Evolutionary conservation across 2,888 invertebrate genomes (phyloP), one percentile per base, ranked within the genome.

Genomic region (Acleris laterana): DNA sequence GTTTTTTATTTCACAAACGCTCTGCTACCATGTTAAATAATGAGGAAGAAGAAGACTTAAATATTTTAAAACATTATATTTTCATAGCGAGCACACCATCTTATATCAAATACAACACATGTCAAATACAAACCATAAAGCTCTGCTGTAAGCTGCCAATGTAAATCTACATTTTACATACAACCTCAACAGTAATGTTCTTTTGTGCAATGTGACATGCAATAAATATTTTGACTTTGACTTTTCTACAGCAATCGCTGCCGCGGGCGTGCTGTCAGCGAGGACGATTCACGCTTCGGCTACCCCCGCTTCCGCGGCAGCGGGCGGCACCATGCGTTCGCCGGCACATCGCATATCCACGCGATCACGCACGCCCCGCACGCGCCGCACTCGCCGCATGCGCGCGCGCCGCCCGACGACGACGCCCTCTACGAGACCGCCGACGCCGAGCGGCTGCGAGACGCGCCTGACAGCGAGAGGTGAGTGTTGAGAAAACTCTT

Each of bases 401-500:
- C 82, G 95, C 83, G 85, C 57, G 79, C 76, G 38, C 83, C 85
- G 71, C 93, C 94, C 73, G 96, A 96, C 84, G 97, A 97, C 83
- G 97, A 97, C 89, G 96, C 96, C 84, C 96, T 97, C 80, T 97
- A 97, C 89, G 97, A 97, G 93, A 96, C 96, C 80, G 97, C 97
- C 75, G 95, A 95, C 88, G 94, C 95, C 68, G 95, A 96, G 82
- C 95, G 94, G 67, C 81, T 93, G 65, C 90, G 96, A 72, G 97
- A 97, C 92, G 96, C 96, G 72, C 97, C 97, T 76, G 97, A 97
- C 88, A 97, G 97, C 90, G 97, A 96, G 94, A 97, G 97, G 97
- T 97, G 94, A 94, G 94, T 82, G 55, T 50, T 32, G 7, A 1
- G 0, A n/a, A 16, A 42, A 42, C 42, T 42, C 25, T 25, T 6